Conservation (phyloP, 2,113 vertebrate species). For the Cricetomys ansorgei region DNA sequence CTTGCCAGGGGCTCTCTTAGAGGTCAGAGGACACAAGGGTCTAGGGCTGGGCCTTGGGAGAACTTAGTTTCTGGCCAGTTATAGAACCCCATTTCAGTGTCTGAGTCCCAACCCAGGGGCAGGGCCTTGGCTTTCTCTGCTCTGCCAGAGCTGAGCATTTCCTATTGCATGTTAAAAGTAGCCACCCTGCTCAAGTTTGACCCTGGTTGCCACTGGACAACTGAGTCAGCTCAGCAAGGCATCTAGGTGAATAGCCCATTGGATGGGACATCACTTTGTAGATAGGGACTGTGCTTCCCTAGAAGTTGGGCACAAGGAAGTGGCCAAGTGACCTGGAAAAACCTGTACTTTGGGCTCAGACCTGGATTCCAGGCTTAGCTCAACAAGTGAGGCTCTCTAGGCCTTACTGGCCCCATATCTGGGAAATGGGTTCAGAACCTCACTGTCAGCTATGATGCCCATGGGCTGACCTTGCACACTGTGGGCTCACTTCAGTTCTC, state of each 20-base stretch:
- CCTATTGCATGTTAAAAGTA: background rate
- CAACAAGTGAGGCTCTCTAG: background rate
- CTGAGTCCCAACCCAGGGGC: constrained; percentile 27
- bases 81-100: background rate
- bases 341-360: background rate
- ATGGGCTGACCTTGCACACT: background rate
- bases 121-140: constrained; percentile 2
- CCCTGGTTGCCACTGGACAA: constrained; percentile 34
- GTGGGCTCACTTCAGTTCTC: background rate
- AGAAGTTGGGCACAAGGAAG: background rate
- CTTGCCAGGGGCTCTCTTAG: constrained; percentile 1
- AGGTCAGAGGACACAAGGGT: background rate
- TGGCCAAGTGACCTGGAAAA: background rate
- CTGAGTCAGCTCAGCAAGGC: background rate
- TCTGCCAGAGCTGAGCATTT: constrained; percentile 20
- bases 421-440: constrained; percentile 35
- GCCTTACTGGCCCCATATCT: background rate
- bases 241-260: background rate
- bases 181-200: constrained; percentile 37
- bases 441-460: background rate
- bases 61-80: background rate
- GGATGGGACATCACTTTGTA: background rate
- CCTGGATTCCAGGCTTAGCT: constrained; percentile 19
- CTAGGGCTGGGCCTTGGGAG: background rate
- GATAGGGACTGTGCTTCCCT: background rate